Conservation (phyloP, 2,888 invertebrate species). For the Odontocerum albicorne region DNA sequence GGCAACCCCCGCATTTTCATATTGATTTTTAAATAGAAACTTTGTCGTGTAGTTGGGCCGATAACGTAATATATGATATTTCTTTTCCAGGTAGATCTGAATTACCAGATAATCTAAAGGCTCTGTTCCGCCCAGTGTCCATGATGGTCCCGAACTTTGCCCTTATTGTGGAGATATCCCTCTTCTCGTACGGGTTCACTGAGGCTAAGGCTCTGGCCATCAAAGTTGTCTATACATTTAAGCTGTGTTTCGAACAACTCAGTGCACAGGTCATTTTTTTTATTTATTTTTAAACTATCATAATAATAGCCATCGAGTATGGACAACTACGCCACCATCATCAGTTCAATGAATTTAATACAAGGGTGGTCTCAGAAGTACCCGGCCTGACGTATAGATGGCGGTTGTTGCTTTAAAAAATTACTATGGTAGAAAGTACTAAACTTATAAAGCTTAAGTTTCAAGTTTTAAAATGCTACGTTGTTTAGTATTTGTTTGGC, state of each 20-base stretch:
- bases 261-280: slow-evolving; percentile 72
- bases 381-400: no score
- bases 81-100: slow-evolving; percentile 63
- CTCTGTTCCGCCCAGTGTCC: slow-evolving; percentile 83
- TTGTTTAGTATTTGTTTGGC: no score
- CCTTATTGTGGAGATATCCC: slow-evolving; percentile 83
- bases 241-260: slow-evolving; percentile 81
- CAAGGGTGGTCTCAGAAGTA: no score
- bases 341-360: no score
- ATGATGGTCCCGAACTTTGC: slow-evolving; percentile 94
- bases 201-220: slow-evolving; percentile 74
- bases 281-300: not conserved
- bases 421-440: no score
- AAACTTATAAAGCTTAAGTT: no score
- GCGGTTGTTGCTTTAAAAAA: no score
- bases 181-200: slow-evolving; percentile 82
- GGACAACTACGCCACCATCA: no score
- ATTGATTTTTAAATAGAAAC: no score
- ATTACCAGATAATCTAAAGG: slow-evolving; percentile 82
- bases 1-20: no score
- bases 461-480: no score
- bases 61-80: not conserved
- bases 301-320: not conserved
- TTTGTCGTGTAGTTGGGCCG: not conserved
- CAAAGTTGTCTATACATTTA: slow-evolving; percentile 82